Evolutionary conservation across 2,797 vertebrate genomes (phyloP).

Genomic region (Micropoecilia bifurca): DNA sequence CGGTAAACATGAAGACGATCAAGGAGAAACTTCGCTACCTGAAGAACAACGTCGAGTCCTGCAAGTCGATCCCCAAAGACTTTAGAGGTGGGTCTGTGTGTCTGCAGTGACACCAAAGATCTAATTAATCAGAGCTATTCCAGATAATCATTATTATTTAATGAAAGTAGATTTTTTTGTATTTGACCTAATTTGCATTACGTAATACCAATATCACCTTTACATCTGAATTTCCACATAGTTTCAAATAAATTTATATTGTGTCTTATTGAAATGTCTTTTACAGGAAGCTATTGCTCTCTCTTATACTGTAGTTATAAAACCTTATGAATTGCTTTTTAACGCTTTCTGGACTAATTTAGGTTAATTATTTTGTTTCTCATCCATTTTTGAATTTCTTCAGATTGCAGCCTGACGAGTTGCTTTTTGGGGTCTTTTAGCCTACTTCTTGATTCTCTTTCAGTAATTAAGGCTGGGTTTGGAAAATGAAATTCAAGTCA

Average conservation of each 20-base stretch:
- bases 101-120: background rate
- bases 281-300: background rate
- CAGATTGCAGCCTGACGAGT: background rate
- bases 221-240: background rate
- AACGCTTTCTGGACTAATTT: too few species aligned
- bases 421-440: background rate
- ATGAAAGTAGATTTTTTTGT: background rate
- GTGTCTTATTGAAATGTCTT: background rate
- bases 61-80: constrained; percentile 71
- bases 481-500: background rate
- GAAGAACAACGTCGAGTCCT: constrained; percentile 70
- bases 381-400: background rate
- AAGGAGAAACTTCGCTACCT: constrained; percentile 71
- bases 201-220: background rate
- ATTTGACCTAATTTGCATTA: background rate
- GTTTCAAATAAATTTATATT: background rate
- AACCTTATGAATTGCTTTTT: too few species aligned
- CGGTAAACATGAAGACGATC: constrained; percentile 73
- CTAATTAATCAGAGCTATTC: background rate
- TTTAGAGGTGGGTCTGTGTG: constrained; percentile 63
- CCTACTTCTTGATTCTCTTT: background rate
- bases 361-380: too few species aligned
- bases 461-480: background rate
- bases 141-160: background rate
- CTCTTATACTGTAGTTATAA: too few species aligned